Percentiles rank a stretch among this genome's conserved stretches.
Evolutionary conservation across 2,113 vertebrate genomes (phyloP).

Genomic region (Vicugna pacos): DNA sequence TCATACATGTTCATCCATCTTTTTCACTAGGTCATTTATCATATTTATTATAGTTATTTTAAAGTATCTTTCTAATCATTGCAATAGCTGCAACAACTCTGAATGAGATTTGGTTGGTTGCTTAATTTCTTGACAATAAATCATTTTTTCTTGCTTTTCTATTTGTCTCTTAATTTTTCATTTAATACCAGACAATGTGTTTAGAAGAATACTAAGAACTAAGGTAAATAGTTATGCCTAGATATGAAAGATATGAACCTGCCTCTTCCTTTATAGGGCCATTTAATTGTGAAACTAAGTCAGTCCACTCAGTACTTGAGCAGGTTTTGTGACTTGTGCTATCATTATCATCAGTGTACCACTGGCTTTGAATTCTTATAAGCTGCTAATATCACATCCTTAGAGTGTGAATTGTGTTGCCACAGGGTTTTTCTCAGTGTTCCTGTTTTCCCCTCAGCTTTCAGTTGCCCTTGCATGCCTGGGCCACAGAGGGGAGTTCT

Average conservation of each 20-base stretch:
- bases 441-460: not conserved
- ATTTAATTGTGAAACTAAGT: slow-evolving; percentile 40
- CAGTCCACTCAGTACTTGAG: not conserved
- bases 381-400: not conserved
- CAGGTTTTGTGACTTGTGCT: slow-evolving; percentile 30
- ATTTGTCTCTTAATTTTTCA: slow-evolving; percentile 35
- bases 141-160: not conserved
- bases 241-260: slow-evolving; percentile 5
- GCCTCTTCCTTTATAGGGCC: not conserved
- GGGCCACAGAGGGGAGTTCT: slow-evolving; percentile 45
- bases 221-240: not conserved
- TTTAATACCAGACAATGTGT: not conserved
- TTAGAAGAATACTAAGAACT: slow-evolving; percentile 18
- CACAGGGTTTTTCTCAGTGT: not conserved
- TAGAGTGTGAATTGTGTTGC: not conserved
- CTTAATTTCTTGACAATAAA: slow-evolving; percentile 39
- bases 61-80: slow-evolving; percentile 9
- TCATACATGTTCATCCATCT: not conserved
- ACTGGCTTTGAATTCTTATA: not conserved
- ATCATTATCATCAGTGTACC: not conserved
- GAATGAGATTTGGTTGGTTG: not conserved
- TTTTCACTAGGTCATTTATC: not conserved
- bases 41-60: slow-evolving; percentile 36
- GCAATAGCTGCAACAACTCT: not conserved
- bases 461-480: slow-evolving; percentile 37